Base-by-base conservation (phyloP, 2,113 vertebrate species). In the mouse (Mus musculus) region DNA sequence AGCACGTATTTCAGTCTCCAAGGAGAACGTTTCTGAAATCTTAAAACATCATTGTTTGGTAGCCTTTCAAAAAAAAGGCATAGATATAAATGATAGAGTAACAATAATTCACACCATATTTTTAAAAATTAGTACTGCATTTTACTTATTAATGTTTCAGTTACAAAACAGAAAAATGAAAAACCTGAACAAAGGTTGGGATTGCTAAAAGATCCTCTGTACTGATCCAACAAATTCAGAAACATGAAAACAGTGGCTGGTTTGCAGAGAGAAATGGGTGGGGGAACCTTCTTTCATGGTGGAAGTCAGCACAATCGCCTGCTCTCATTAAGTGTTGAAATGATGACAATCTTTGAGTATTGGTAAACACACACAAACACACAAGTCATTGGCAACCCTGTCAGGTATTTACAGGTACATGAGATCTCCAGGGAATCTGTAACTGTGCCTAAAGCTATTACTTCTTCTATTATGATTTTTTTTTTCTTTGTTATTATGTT, bases 401-500 rank as follows among this genome's bases (percentile, higher is more conserved):
- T 81, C 13, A 28, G 59, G 56, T 88, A 28, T 96, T 97, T 76
- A 67, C 11, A 89, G 87, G 26, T 59, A 65, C 17, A 11, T 42
- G 16, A 3, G 9, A 7, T 90, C 89, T 88, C 84, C 16, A 36
- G 65, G 61, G 90, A 90, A n/a, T n/a, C 30, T 19, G 5, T 59
- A 73, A 77, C 76, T 72, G 22, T 49, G 17, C 96, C 80, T 63
- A 88, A 63, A 13, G 90, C 90, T 96, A 59, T 92, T 85, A 63
- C 54, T 95, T 95, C 81, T 94, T 89, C 88, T 76, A 93, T 96
- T 81, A 94, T 56, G 69, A 80, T 67, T 94, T 95, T 63, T 94
- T 95, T 63, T 71, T 5, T 63, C 17, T 96, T 93, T 75, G 78
- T 95, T 78, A 90, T 91, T 96, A 95, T 88, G 42, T 94, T 95